These are phyloP conservation scores for Myrmecobius fasciatus DNA, from an alignment of 2,113 vertebrate species.

Conservation along the genomic window DNA sequence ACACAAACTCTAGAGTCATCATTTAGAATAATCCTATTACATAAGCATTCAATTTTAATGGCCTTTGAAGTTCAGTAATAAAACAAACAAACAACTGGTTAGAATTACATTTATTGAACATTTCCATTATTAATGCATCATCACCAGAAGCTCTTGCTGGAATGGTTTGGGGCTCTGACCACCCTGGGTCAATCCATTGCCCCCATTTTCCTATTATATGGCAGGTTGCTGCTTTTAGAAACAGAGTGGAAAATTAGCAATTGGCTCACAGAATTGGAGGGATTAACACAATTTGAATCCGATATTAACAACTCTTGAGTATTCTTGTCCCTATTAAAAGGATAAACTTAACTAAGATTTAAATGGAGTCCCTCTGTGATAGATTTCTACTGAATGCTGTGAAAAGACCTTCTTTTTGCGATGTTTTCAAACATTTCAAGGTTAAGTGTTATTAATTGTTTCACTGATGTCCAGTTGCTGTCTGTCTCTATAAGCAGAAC, in stretches of 20 bases:
- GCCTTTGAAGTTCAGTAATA: background rate
- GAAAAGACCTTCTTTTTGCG: constrained; percentile 9
- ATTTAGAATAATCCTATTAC: background rate
- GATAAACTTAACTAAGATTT: constrained; percentile 14
- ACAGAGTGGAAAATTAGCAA: background rate
- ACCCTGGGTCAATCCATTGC: background rate
- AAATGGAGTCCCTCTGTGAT: constrained; percentile 31
- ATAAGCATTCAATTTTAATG: background rate
- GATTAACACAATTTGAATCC: constrained; percentile 25
- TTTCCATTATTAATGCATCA: background rate
- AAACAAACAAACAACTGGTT: background rate
- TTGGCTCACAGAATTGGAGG: background rate
- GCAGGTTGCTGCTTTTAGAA: constrained; percentile 1
- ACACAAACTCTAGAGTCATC: background rate
- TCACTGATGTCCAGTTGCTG: background rate
- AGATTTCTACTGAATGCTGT: constrained; percentile 34
- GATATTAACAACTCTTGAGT: background rate
- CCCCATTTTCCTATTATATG: background rate
- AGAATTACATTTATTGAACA: constrained; percentile 13
- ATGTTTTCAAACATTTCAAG: constrained; percentile 46
- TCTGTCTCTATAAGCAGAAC: no score
- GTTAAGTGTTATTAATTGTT: constrained; percentile 46
- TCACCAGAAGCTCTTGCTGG: background rate
- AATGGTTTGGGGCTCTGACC: background rate
- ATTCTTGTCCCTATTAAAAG: constrained; percentile 50